These are phyloP conservation scores for Sphecodes monilicornis DNA, from an alignment of 2,888 invertebrate genomes.

Conservation along the genomic window DNA sequence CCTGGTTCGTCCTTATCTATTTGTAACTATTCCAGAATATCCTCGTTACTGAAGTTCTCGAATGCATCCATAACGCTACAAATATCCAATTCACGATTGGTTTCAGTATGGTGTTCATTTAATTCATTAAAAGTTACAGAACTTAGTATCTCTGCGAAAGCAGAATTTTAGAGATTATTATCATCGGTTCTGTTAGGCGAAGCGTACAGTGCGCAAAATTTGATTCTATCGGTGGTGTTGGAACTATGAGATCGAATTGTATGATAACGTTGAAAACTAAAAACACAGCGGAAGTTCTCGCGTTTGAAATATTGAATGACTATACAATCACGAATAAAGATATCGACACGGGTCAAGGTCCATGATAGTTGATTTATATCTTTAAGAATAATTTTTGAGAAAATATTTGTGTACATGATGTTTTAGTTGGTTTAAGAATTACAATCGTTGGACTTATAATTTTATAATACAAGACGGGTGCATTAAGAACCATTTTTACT, in stretches of 20 bases:
- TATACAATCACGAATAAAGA: not conserved
- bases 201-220: not conserved
- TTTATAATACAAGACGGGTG: too few relatives aligned
- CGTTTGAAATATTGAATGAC: not conserved
- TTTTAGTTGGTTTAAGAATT: not conserved
- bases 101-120: not conserved
- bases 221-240: not conserved
- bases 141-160: not conserved
- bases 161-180: not conserved
- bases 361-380: not conserved
- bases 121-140: constrained; percentile 1
- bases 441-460: too few relatives aligned
- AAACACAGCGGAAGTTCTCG: not conserved
- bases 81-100: not conserved
- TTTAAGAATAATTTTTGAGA: not conserved
- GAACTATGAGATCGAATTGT: not conserved
- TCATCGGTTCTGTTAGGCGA: not conserved
- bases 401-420: not conserved
- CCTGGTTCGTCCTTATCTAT: not conserved
- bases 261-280: not conserved
- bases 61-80: not conserved
- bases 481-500: too few relatives aligned
- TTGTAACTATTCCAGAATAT: not conserved
- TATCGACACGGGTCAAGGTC: not conserved
- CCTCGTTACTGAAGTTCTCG: not conserved